These are phyloP conservation scores for Oreotrochilus melanogaster DNA, from an alignment of 2,113 vertebrate genomes.

Conservation along the genomic window DNA sequence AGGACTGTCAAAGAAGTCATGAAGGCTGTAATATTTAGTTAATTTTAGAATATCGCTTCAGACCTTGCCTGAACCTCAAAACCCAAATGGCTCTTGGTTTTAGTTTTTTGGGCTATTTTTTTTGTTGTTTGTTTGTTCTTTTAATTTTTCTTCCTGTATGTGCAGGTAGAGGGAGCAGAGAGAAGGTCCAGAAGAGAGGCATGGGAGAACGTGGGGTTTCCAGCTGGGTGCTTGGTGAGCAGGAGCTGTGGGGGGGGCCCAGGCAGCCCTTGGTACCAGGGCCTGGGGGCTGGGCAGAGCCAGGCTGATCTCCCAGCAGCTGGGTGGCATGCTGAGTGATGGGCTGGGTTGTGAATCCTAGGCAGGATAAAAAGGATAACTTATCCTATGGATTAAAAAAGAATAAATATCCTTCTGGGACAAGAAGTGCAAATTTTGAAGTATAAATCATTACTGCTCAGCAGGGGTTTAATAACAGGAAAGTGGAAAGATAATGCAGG, in stretches of 20 bases:
- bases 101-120: neutral
- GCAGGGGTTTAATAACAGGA: conserved; percentile 47
- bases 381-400: neutral
- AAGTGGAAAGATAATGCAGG: conserved; percentile 16
- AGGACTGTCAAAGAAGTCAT: fast-evolving
- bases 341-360: neutral
- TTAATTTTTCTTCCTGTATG: neutral
- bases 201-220: fast-evolving
- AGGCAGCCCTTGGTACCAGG: no score
- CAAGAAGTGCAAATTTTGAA: conserved; percentile 30
- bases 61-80: neutral
- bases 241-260: neutral
- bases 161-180: fast-evolving
- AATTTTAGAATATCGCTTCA: neutral
- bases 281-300: neutral
- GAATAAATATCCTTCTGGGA: neutral
- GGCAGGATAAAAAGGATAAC: neutral
- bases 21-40: neutral
- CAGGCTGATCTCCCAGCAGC: neutral
- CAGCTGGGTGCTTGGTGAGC: no score
- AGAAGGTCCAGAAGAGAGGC: neutral
- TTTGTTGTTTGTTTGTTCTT: neutral
- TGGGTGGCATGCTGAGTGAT: fast-evolving
- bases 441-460: conserved; percentile 57
- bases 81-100: neutral